Conservation (phyloP, 2,113 vertebrate species). For the Zosterops borbonicus region DNA sequence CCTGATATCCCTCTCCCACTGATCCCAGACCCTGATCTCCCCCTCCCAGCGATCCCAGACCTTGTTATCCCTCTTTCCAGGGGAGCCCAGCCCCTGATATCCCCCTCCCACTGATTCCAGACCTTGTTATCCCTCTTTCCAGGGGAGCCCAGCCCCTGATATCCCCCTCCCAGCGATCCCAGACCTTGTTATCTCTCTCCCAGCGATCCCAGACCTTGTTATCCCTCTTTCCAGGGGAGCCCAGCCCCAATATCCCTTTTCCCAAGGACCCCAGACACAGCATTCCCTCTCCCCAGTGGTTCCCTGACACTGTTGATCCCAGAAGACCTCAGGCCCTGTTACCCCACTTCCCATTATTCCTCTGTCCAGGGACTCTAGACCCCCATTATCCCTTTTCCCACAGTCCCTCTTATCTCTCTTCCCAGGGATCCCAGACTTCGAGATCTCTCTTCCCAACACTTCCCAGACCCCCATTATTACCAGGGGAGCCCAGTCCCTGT, state of each 20-base stretch:
- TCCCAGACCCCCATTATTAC: background rate
- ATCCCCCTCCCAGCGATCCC: no score
- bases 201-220: no score
- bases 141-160: background rate
- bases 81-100: no score
- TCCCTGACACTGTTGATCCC: background rate
- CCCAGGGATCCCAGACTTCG: no score
- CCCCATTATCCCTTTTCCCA: background rate
- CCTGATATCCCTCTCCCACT: background rate
- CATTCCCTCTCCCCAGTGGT: fast-evolving
- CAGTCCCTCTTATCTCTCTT: background rate
- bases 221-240: background rate
- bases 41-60: no score
- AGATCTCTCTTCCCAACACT: background rate
- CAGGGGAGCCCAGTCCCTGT: background rate
- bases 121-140: no score
- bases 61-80: no score
- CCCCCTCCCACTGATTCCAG: background rate
- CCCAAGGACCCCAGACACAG: background rate
- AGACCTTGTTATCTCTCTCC: background rate
- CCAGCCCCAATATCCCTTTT: background rate
- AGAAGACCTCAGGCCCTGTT: background rate
- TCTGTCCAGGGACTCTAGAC: background rate
- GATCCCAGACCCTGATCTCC: background rate
- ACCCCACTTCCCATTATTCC: background rate